phyloP scores from a whole-genome alignment of 2,888 invertebrate genomes.

The Rhopalosiphum nymphaeae region DNA sequence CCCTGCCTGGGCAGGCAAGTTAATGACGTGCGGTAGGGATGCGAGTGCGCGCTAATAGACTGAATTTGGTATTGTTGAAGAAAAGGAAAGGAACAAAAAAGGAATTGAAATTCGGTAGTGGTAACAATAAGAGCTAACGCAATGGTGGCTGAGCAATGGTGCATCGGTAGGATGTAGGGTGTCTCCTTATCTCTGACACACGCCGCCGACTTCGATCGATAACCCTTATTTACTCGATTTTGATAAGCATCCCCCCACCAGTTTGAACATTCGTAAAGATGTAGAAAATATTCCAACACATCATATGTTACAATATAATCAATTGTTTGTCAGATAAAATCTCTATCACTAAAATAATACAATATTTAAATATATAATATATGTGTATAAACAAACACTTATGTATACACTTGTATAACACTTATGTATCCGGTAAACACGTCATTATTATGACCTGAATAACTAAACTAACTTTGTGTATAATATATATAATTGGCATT shows the following conservation, averaged over 20 bases:
- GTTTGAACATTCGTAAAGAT: neutral
- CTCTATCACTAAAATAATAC: neutral
- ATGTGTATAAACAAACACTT: neutral
- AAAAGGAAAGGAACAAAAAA: conserved; percentile 23
- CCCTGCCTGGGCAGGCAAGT: neutral
- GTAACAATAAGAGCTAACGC: neutral
- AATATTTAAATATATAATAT: neutral
- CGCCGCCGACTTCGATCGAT: conserved; percentile 48
- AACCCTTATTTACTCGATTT: conserved; percentile 3
- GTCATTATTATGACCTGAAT: neutral
- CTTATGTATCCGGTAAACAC: neutral
- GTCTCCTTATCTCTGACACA: conserved; percentile 47
- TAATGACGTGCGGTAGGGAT: conserved; percentile 48
- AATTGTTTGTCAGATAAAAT: conserved; percentile 15
- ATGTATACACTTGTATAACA: neutral
- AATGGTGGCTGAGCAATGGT: neutral
- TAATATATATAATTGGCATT: neutral
- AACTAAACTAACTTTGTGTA: neutral
- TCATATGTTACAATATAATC: neutral
- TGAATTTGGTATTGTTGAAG: conserved; percentile 15
- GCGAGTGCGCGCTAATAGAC: neutral
- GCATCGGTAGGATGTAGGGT: neutral
- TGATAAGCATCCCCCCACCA: neutral
- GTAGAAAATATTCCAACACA: neutral
- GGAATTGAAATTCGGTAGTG: conserved; percentile 22